These are phyloP conservation scores for Danionella dracula DNA, from an alignment of 2,797 vertebrate species.

Conservation along the genomic window DNA sequence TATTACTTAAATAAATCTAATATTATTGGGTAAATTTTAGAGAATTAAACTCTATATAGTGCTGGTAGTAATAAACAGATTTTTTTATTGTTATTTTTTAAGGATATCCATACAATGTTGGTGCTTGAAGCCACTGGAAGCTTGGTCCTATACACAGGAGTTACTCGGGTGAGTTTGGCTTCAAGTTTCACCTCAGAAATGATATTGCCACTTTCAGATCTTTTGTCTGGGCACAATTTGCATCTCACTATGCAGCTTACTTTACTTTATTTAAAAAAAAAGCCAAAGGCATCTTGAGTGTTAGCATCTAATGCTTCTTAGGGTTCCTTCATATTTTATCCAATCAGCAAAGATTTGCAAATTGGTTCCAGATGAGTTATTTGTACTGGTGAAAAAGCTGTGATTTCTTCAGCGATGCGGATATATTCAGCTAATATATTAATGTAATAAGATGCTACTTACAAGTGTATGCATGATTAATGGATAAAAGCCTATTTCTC, in stretches of 20 bases:
- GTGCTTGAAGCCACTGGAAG: slow-evolving; percentile 88
- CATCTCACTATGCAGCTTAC: neutral
- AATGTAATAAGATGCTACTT: neutral
- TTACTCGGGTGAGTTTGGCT: slow-evolving; percentile 75
- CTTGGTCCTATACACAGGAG: slow-evolving; percentile 89
- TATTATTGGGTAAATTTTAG: too few species aligned
- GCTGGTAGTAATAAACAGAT: too few species aligned
- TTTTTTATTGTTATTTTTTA: slow-evolving; percentile 19
- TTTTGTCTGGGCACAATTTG: neutral
- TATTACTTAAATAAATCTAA: too few species aligned
- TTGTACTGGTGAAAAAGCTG: neutral
- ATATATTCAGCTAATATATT: neutral
- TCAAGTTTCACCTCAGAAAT: neutral
- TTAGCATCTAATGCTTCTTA: neutral
- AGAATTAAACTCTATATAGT: too few species aligned
- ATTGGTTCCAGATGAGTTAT: slow-evolving; percentile 14
- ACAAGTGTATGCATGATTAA: neutral
- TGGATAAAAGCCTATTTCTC: neutral
- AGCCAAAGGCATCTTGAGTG: slow-evolving; percentile 13
- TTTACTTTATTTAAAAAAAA: slow-evolving; percentile 23
- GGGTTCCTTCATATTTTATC: slow-evolving; percentile 10
- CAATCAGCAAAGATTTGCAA: slow-evolving; percentile 26
- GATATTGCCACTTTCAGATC: neutral
- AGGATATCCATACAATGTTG: slow-evolving; percentile 86
- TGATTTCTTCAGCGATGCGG: neutral